A percentile compares a stretch with the other conserved stretches of the same genome.
Conservation (phyloP, 2,888 invertebrate genomes). For the Amorpha juglandis region DNA sequence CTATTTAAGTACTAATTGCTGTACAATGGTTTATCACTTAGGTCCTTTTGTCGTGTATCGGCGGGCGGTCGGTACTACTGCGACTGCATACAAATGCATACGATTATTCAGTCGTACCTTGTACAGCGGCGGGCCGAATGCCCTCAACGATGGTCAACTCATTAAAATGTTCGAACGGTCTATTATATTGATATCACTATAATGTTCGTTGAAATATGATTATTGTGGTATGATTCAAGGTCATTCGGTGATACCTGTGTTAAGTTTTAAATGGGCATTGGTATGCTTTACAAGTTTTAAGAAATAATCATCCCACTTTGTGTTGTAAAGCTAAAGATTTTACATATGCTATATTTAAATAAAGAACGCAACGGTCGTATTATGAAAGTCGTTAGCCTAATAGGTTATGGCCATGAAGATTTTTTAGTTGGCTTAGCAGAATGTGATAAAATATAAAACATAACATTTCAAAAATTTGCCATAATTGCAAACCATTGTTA, state of each 20-base stretch:
- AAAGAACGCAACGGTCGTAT: too few species aligned
- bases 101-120: conserved; percentile 33
- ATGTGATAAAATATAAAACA: too few species aligned
- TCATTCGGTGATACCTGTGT: conserved; percentile 9
- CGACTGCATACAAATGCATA: conserved; percentile 37
- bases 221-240: conserved; percentile 18
- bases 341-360: background rate
- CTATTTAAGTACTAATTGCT: conserved; percentile 35
- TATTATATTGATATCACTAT: conserved; percentile 21
- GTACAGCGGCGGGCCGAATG: conserved; percentile 24
- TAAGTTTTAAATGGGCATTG: background rate
- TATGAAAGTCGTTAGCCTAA: too few species aligned
- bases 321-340: background rate
- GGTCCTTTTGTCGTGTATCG: conserved; percentile 32
- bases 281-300: conserved; percentile 2
- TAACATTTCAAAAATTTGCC: background rate
- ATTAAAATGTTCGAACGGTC: conserved; percentile 26
- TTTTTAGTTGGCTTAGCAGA: too few species aligned
- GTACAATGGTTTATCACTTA: conserved; percentile 33
- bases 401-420: too few species aligned
- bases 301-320: background rate
- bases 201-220: conserved; percentile 23
- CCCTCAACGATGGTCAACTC: conserved; percentile 16
- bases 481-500: background rate
- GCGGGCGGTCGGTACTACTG: conserved; percentile 30